These are phyloP conservation scores for Melanostoma scalare DNA, from an alignment of 2,888 invertebrate species.

Conservation along the genomic window DNA sequence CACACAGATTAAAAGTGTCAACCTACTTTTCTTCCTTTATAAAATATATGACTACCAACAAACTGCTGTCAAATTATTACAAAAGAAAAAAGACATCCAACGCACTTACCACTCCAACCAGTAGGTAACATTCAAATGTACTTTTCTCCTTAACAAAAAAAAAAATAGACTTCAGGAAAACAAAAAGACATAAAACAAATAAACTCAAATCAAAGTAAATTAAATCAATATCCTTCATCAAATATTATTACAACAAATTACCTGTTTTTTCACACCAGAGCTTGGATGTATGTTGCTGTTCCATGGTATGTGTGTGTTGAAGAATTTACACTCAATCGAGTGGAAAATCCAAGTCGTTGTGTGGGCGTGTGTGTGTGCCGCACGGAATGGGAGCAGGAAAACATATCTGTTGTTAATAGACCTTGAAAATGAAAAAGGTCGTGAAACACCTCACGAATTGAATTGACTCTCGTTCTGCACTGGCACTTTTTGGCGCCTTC, in stretches of 20 bases:
- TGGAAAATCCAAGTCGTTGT: slow-evolving; percentile 54
- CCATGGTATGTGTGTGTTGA: slow-evolving; percentile 7
- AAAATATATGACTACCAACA: too few relatives aligned
- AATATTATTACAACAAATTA: slow-evolving; percentile 62
- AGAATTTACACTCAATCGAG: slow-evolving; percentile 65
- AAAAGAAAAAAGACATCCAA: too few relatives aligned
- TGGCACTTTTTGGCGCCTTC: slow-evolving; percentile 34
- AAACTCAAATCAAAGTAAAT: slow-evolving; percentile 45
- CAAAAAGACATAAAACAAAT: not conserved
- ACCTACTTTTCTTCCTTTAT: too few relatives aligned
- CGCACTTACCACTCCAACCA: too few relatives aligned
- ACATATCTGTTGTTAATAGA: slow-evolving; percentile 60
- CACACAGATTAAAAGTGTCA: too few relatives aligned
- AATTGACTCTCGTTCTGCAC: slow-evolving; percentile 7
- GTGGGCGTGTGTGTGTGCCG: slow-evolving; percentile 7
- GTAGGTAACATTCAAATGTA: too few relatives aligned
- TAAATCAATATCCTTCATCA: slow-evolving; percentile 68
- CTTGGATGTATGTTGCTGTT: not conserved
- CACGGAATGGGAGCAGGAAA: slow-evolving; percentile 13
- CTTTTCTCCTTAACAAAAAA: too few relatives aligned
- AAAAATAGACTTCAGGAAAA: not conserved
- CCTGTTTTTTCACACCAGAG: slow-evolving; percentile 27
- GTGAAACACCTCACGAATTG: not conserved
- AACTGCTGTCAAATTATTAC: too few relatives aligned
- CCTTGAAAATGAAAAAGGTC: slow-evolving; percentile 39